Evolutionary conservation across 37 sponge, comb jelly and placozoan species (phyloP).

Genomic region (Tethya wilhelma): DNA sequence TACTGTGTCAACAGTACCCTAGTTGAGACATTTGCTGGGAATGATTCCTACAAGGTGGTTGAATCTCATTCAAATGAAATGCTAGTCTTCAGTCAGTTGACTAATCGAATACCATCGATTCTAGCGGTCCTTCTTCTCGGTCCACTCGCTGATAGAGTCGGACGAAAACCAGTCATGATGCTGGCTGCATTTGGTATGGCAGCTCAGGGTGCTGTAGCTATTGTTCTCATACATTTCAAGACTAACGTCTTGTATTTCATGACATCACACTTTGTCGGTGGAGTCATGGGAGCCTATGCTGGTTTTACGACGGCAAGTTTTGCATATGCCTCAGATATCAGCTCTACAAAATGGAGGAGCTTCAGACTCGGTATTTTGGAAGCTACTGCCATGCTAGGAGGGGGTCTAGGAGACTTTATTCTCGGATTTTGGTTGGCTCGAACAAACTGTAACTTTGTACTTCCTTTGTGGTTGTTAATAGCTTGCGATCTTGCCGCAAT

Average conservation of each 20-base stretch:
- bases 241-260: conserved; percentile 12
- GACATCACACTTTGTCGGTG: neutral
- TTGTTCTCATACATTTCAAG: conserved; percentile 26
- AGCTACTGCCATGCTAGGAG: conserved; percentile 14
- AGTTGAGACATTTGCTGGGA: neutral
- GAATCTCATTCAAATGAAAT: neutral
- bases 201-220: neutral
- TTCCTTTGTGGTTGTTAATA: conserved; percentile 6
- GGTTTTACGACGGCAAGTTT: conserved; percentile 20
- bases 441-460: conserved; percentile 40
- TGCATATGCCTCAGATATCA: conserved; percentile 50
- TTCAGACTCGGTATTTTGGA: conserved; percentile 41
- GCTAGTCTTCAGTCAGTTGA: neutral
- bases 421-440: conserved; percentile 36
- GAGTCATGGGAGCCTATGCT: conserved; percentile 27
- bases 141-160: conserved; percentile 45
- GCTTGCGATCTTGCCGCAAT: neutral
- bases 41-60: neutral
- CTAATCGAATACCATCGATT: conserved; percentile 2
- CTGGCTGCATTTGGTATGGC: neutral
- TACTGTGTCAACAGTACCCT: neutral
- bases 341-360: conserved; percentile 31
- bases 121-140: conserved; percentile 29
- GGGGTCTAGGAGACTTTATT: neutral
- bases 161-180: conserved; percentile 44